Percentiles rank a stretch among this genome's conserved stretches.
Conservation (phyloP, 2,797 vertebrate species). For the Okamejei kenojei region DNA sequence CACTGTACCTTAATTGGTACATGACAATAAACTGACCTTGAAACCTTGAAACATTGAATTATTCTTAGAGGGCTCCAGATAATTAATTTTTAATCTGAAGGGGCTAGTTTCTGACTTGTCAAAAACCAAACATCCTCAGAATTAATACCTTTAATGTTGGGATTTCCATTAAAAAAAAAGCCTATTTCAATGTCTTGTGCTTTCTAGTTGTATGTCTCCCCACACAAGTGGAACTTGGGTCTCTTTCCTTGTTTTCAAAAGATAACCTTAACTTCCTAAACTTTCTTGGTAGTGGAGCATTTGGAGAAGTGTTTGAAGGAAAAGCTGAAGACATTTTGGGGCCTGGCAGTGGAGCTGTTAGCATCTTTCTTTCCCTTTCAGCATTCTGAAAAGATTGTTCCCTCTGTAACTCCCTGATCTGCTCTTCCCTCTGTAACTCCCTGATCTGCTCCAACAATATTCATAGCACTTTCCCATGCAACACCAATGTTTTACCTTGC, state of each 20-base stretch:
- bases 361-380: too few relatives aligned
- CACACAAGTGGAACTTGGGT: constrained; percentile 12
- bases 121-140: not conserved
- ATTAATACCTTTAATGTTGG: not conserved
- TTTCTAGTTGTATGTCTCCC: constrained; percentile 29
- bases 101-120: not conserved
- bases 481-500: too few relatives aligned
- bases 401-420: too few relatives aligned
- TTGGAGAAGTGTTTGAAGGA: constrained; percentile 38
- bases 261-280: constrained; percentile 26
- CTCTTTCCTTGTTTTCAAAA: constrained; percentile 29
- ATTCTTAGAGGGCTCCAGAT: not conserved
- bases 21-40: too few relatives aligned
- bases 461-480: too few relatives aligned
- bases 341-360: constrained; percentile 23
- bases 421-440: too few relatives aligned
- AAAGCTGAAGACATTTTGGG: constrained; percentile 31
- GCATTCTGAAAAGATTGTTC: too few relatives aligned
- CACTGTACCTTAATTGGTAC: too few relatives aligned
- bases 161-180: too few relatives aligned
- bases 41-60: not conserved
- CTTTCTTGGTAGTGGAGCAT: constrained; percentile 31
- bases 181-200: not conserved
- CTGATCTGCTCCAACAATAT: too few relatives aligned
- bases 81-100: not conserved